Conservation (phyloP, 2,113 vertebrate species). For the Myrmecobius fasciatus region DNA sequence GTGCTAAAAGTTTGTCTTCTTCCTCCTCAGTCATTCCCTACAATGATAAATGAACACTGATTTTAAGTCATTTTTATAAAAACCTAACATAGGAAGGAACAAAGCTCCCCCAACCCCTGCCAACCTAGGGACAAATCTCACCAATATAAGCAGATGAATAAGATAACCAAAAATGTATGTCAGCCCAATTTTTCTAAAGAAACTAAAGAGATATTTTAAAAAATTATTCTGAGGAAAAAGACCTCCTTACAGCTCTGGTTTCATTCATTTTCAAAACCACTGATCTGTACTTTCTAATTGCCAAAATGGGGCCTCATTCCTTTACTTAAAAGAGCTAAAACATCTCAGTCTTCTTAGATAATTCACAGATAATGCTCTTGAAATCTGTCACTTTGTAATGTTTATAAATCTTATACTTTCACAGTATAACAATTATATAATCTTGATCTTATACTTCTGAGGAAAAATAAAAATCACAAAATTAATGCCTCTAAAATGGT, state of each 20-base stretch:
- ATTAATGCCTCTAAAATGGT: background rate
- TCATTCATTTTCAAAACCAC: background rate
- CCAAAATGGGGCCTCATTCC: background rate
- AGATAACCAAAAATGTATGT: background rate
- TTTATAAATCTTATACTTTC: background rate
- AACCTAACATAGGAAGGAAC: constrained; percentile 5
- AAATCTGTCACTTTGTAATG: background rate
- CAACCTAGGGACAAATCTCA: constrained; percentile 23
- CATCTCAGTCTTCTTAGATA: background rate
- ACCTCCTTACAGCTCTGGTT: background rate
- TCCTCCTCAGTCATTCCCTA: constrained; percentile 98
- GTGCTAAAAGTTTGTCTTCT: constrained; percentile 96
- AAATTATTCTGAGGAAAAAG: background rate
- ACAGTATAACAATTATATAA: background rate
- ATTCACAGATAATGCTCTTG: background rate
- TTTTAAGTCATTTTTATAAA: constrained; percentile 52
- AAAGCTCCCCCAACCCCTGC: background rate
- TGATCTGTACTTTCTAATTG: background rate
- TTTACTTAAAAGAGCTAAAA: background rate
- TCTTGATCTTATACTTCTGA: background rate
- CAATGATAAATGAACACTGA: constrained; percentile 46
- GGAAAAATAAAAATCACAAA: background rate
- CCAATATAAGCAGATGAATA: background rate
- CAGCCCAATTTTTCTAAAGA: background rate
- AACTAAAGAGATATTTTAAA: background rate